These are phyloP conservation scores for Monopis laevigella DNA, from an alignment of 2,888 invertebrate genomes.

Conservation along the genomic window DNA sequence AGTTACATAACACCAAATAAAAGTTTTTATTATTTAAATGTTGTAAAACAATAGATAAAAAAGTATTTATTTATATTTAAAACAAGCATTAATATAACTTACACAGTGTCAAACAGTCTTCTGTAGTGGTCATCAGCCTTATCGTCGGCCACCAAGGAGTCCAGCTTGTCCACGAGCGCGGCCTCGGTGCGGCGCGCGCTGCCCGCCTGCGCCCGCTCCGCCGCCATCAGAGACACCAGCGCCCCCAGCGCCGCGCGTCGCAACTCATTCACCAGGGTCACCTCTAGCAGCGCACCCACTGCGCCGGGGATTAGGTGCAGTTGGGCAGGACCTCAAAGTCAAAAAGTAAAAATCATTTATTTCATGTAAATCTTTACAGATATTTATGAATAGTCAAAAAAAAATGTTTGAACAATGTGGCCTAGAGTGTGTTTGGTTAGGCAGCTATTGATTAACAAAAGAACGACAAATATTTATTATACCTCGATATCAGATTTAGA, in stretches of 20 bases:
- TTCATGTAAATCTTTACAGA: too few relatives aligned
- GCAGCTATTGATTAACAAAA: too few relatives aligned
- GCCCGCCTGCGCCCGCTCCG: slow-evolving; percentile 83
- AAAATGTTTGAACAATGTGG: too few relatives aligned
- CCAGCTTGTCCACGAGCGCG: slow-evolving; percentile 92
- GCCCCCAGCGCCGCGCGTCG: slow-evolving; percentile 91
- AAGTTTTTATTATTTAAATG: too few relatives aligned
- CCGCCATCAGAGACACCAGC: slow-evolving; percentile 95
- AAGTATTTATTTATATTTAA: neutral
- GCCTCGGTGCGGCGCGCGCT: slow-evolving; percentile 92
- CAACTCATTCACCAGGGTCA: slow-evolving; percentile 90
- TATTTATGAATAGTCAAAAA: too few relatives aligned
- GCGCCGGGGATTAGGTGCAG: slow-evolving; percentile 90
- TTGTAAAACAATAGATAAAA: neutral
- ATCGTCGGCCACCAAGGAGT: slow-evolving; percentile 90
- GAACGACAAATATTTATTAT: too few relatives aligned
- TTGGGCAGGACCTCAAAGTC: slow-evolving; percentile 85
- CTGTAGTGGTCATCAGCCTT: slow-evolving; percentile 95
- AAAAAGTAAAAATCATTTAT: too few relatives aligned
- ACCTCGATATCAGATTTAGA: too few relatives aligned
- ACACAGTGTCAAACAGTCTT: slow-evolving; percentile 95
- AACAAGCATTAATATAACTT: slow-evolving; percentile 61
- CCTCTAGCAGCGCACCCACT: slow-evolving; percentile 93
- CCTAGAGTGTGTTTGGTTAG: too few relatives aligned
- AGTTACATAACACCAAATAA: neutral